Evolutionary conservation across 2,888 invertebrate species (phyloP), one percentile per base, ranked within the genome.

Genomic region (Silvanus unidentatus): DNA sequence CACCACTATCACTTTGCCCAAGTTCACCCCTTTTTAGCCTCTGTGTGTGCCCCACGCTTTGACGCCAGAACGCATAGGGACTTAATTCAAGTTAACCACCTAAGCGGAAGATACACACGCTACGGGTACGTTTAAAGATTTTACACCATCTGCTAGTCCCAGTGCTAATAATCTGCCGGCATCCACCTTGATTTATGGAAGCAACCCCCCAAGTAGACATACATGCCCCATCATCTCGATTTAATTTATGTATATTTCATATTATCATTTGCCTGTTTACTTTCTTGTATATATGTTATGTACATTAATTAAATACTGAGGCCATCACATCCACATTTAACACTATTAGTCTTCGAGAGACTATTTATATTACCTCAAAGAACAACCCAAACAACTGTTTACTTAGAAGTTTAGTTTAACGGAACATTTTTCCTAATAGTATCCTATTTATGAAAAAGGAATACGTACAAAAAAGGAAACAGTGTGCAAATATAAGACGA

Each of bases 51-150:
- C 22, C 13, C 30, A 15, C 11, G 38, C 32, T 16, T 45, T 14
- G 15, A 27, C 32, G 12, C 16, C 16, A n/a, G 29, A 22, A 43
- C 47, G 22, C 45, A 42, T 44, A 45, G 37, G 42, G 47, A 47
- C 47, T 51, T 53, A 51, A 50, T 49, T 49, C 50, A 47, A 45
- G 45, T 47, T 49, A 53, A 49, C 53, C 50, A 51, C 50, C 47
- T 41, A 44, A 47, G 49, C 49, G 53, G 50, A 51, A 53, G 50
- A 53, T 53, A 53, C 46, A 53, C 47, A 48, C 47, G 45, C 44
- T 43, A 47, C 44, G 50, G 50, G 48, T 50, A 42, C 44, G 53
- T 50, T 50, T 39, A 48, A 32, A 48, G 48, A 53, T 48, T 50
- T 53, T 51, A 47, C 50, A 51, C 49, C 53, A 44, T 45, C 45